These are phyloP conservation scores for Crypturellus undulatus DNA, from an alignment of 2,113 vertebrate genomes.

Conservation along the genomic window DNA sequence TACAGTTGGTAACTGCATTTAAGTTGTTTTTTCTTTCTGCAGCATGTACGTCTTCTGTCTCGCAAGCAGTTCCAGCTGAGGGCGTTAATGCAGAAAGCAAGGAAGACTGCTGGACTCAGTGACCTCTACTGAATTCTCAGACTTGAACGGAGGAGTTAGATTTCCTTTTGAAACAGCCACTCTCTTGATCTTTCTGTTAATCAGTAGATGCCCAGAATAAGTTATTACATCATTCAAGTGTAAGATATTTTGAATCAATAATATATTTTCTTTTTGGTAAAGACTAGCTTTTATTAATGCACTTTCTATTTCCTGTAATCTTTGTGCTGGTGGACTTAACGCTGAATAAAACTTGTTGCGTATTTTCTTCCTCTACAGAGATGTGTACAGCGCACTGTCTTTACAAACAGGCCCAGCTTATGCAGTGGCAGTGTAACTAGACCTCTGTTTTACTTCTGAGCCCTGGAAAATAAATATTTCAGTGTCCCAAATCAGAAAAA, in stretches of 20 bases:
- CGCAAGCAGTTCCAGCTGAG: slow-evolving; percentile 99
- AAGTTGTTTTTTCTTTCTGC: slow-evolving; percentile 11
- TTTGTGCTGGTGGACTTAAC: slow-evolving; percentile 82
- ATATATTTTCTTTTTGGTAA: slow-evolving; percentile 88
- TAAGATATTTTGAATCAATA: slow-evolving; percentile 88
- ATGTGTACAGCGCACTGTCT: not conserved
- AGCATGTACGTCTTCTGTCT: slow-evolving; percentile 97
- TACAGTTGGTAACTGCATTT: not conserved
- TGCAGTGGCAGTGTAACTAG: not conserved
- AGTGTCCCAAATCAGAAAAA: not conserved
- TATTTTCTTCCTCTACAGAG: slow-evolving; percentile 73
- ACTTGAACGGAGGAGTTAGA: slow-evolving; percentile 14
- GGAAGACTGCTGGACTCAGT: slow-evolving; percentile 96
- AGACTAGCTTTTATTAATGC: slow-evolving; percentile 94
- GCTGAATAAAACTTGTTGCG: slow-evolving; percentile 82
- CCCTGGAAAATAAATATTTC: not conserved
- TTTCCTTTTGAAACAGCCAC: slow-evolving; percentile 52
- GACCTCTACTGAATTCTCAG: slow-evolving; percentile 91
- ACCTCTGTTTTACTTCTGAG: not conserved
- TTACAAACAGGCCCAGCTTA: not conserved
- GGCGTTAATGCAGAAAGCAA: slow-evolving; percentile 98
- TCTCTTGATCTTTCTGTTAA: slow-evolving; percentile 73
- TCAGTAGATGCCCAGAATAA: slow-evolving; percentile 82
- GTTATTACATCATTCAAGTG: slow-evolving; percentile 87
- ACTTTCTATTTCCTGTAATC: slow-evolving; percentile 89